Evolutionary conservation across 2,797 vertebrate species (phyloP).

Genomic region (Orientallactaga sibirica): DNA sequence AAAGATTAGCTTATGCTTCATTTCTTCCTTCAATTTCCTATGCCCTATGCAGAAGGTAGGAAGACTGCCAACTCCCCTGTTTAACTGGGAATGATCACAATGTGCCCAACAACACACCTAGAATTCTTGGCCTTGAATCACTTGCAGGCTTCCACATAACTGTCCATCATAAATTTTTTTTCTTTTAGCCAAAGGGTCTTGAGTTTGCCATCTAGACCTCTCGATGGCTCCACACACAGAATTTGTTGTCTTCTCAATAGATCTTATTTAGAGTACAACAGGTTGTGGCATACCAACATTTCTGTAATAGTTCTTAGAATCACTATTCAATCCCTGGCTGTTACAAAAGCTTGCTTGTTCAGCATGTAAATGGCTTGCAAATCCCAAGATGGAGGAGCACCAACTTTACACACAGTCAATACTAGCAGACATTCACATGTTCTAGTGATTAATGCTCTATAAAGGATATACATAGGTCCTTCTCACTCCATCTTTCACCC

Average conservation of each 20-base stretch:
- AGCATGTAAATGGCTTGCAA: constrained; percentile 7
- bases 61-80: neutral
- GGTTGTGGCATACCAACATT: neutral
- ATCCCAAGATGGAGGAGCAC: neutral
- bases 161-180: neutral
- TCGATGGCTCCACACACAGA: neutral
- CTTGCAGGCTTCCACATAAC: neutral
- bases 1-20: neutral
- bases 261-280: neutral
- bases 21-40: constrained; percentile 3
- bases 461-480: neutral
- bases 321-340: neutral
- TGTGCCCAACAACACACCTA: neutral
- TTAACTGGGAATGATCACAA: neutral
- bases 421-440: neutral
- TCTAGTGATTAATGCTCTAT: neutral
- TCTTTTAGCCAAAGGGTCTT: neutral
- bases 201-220: neutral
- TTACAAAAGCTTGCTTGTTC: neutral
- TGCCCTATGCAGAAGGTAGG: neutral
- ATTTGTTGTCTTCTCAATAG: neutral
- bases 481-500: neutral
- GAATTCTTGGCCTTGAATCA: neutral
- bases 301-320: constrained; percentile 13
- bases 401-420: neutral